Evolutionary conservation across 2,797 vertebrate genomes (phyloP).

Genomic region (Atherinosoma microstoma): DNA sequence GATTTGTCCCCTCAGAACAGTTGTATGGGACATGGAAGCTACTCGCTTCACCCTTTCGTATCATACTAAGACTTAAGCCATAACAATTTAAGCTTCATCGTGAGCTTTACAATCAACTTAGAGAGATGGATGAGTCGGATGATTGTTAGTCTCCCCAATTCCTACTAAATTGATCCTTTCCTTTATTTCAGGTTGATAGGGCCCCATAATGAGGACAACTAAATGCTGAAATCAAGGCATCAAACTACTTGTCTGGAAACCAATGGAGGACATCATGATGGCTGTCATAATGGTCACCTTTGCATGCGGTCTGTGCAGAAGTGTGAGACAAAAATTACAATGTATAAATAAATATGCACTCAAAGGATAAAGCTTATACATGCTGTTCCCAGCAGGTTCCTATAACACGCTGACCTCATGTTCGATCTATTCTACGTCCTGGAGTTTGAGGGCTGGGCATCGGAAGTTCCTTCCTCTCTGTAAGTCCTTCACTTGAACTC

Average conservation of each 20-base stretch:
- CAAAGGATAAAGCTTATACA: constrained; percentile 36
- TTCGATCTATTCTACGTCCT: constrained; percentile 48
- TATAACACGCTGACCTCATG: constrained; percentile 33
- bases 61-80: background rate
- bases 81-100: background rate
- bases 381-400: constrained; percentile 55
- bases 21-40: background rate
- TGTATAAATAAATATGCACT: constrained; percentile 1
- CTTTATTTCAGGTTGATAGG: too few species aligned
- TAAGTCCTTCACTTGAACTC: constrained; percentile 47
- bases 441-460: constrained; percentile 26
- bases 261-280: too few species aligned
- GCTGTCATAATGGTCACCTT: background rate
- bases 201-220: background rate
- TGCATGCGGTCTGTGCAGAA: background rate
- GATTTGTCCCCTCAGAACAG: background rate
- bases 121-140: background rate
- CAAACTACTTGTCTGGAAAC: background rate
- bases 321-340: constrained; percentile 8
- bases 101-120: background rate
- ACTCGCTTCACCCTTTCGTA: background rate
- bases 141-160: background rate
- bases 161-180: background rate
- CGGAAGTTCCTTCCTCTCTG: constrained; percentile 32
- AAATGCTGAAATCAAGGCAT: background rate